Percentiles rank a stretch among this genome's conserved stretches.
phyloP scores from a whole-genome alignment of 1,140 invertebrate species.

The Drosophila micromelanica region DNA sequence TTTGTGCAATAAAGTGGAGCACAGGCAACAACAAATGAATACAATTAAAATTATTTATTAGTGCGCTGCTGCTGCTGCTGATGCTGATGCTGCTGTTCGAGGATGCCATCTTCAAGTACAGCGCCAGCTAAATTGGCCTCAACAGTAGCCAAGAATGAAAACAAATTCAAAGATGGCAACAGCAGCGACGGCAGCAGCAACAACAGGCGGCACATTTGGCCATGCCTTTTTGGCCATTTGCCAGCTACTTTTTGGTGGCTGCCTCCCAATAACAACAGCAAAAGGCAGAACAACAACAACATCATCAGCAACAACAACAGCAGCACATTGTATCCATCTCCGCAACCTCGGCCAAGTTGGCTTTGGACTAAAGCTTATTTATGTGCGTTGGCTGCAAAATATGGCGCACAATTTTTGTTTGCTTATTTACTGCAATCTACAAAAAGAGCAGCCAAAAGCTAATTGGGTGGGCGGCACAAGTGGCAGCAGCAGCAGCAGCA shows the following conservation, averaged over 20 bases:
- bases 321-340: slow-evolving; percentile 57
- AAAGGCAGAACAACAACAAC: slow-evolving; percentile 30
- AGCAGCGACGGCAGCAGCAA: slow-evolving; percentile 12
- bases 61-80: slow-evolving; percentile 36
- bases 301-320: slow-evolving; percentile 37
- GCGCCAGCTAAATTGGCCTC: slow-evolving; percentile 56
- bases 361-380: slow-evolving; percentile 78
- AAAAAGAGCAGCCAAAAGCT: slow-evolving; percentile 43
- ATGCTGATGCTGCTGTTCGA: slow-evolving; percentile 14
- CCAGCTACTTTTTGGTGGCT: slow-evolving; percentile 61
- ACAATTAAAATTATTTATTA: slow-evolving; percentile 83
- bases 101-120: slow-evolving; percentile 43
- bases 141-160: slow-evolving; percentile 52
- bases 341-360: slow-evolving; percentile 60
- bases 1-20: slow-evolving; percentile 53
- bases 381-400: slow-evolving; percentile 79
- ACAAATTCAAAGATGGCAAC: slow-evolving; percentile 43
- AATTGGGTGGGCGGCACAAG: slow-evolving; percentile 50
- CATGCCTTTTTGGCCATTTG: slow-evolving; percentile 78
- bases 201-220: slow-evolving; percentile 71
- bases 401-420: slow-evolving; percentile 67
- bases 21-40: slow-evolving; percentile 55
- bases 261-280: slow-evolving; percentile 39
- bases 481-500: slow-evolving; percentile 20
- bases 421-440: slow-evolving; percentile 39